Percentiles rank a stretch among this genome's conserved stretches.
Conservation (phyloP, 2,113 vertebrate species). For the Archilochus colubris region DNA sequence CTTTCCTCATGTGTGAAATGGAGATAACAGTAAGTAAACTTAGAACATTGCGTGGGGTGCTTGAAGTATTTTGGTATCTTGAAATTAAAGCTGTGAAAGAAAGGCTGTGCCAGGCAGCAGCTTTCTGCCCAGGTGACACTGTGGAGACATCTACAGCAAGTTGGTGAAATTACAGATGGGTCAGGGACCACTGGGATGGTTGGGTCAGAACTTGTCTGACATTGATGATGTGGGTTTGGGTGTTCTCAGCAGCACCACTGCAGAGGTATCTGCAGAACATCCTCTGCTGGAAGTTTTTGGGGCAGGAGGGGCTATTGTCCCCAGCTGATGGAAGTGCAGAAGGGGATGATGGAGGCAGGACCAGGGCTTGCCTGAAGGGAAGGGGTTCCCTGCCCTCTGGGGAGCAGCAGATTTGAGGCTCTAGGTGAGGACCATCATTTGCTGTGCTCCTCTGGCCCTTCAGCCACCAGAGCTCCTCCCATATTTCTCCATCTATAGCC, state of each 20-base stretch:
- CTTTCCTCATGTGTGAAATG: neutral
- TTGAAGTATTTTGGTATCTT: constrained; percentile 10
- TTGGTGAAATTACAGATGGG: neutral
- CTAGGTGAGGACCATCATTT: neutral
- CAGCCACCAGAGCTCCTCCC: neutral
- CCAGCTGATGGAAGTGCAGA: neutral
- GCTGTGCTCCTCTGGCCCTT: neutral
- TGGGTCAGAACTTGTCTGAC: neutral
- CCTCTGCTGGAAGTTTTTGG: neutral
- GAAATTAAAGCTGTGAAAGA: neutral
- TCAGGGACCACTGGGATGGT: neutral
- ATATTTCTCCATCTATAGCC: neutral
- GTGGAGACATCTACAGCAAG: neutral
- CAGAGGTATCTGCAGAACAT: neutral
- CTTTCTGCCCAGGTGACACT: neutral
- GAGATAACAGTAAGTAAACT: constrained; percentile 15
- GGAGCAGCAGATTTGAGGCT: too few species aligned
- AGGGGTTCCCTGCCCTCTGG: neutral
- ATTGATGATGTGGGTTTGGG: neutral
- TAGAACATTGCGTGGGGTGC: neutral
- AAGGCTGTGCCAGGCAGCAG: neutral
- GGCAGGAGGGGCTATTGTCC: neutral
- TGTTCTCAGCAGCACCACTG: neutral
- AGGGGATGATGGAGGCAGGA: neutral
- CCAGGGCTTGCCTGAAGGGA: accelerated